phyloP scores from a whole-genome alignment of 1,140 invertebrate species.

The Bicyclus anynana region DNA sequence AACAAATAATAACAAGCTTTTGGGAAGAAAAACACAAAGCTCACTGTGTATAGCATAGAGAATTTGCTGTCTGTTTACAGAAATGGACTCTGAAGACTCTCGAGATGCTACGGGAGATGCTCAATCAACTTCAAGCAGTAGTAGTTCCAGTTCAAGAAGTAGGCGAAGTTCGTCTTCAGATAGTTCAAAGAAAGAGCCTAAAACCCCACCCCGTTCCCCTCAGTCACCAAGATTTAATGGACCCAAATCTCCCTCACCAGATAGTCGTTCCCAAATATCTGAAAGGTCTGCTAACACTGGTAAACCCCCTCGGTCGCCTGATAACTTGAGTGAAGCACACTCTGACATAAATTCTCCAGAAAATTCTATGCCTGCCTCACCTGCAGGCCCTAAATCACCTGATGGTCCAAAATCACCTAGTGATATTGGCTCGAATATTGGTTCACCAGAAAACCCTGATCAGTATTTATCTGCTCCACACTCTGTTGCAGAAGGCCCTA shows the following conservation, averaged over 20 bases:
- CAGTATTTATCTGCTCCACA: slow-evolving; percentile 33
- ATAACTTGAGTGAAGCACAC: slow-evolving; percentile 59
- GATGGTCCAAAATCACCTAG: slow-evolving; percentile 56
- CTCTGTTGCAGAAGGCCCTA: slow-evolving; percentile 38
- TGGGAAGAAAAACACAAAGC: slow-evolving; percentile 4
- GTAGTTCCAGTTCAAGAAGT: slow-evolving; percentile 69
- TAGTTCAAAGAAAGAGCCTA: slow-evolving; percentile 58
- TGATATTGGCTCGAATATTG: slow-evolving; percentile 53
- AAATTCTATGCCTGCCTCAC: slow-evolving; percentile 57
- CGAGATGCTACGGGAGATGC: slow-evolving; percentile 62
- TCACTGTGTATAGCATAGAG: slow-evolving; percentile 6
- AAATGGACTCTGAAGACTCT: slow-evolving; percentile 76
- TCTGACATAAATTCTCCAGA: slow-evolving; percentile 71
- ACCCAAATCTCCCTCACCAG: slow-evolving; percentile 52
- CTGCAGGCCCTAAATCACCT: slow-evolving; percentile 53
- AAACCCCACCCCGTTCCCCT: slow-evolving; percentile 50
- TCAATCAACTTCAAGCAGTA: slow-evolving; percentile 70
- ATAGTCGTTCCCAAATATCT: slow-evolving; percentile 42
- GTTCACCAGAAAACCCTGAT: slow-evolving; percentile 46
- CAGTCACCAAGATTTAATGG: slow-evolving; percentile 42
- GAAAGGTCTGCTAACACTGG: slow-evolving; percentile 30
- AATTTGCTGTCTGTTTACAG: slow-evolving; percentile 44
- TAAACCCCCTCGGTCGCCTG: slow-evolving; percentile 45
- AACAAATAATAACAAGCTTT: slow-evolving; percentile 13
- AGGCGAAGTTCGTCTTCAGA: slow-evolving; percentile 64